Evolutionary conservation across 1,140 invertebrate species (phyloP).

Genomic region (Belonocnema kinseyi): DNA sequence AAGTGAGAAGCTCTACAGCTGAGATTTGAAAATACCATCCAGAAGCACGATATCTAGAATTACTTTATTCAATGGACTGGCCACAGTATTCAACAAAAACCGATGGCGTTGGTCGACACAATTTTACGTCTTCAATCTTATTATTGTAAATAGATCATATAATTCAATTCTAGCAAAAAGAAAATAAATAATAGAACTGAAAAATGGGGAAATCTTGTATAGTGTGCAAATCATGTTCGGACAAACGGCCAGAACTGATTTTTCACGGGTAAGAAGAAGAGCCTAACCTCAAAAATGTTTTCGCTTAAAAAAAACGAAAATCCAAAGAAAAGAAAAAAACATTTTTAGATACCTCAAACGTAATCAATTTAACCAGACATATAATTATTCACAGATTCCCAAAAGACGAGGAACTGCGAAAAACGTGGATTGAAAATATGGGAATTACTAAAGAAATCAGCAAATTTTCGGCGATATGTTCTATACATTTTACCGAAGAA

Average conservation of each 20-base stretch:
- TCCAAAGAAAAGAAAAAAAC: neutral
- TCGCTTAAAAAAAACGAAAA: neutral
- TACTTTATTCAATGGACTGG: neutral
- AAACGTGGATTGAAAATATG: slow-evolving; percentile 3
- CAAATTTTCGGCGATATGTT: neutral
- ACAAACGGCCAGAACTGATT: neutral
- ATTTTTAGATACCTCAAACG: too few relatives aligned
- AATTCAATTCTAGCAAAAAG: neutral
- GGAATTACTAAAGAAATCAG: neutral
- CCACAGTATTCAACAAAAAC: slow-evolving; percentile 8
- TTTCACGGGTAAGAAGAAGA: neutral
- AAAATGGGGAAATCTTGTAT: neutral
- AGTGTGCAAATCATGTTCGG: neutral
- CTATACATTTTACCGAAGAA: neutral
- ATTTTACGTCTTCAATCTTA: too few relatives aligned
- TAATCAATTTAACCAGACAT: too few relatives aligned
- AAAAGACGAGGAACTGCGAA: neutral
- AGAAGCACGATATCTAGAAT: too few relatives aligned
- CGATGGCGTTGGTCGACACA: neutral
- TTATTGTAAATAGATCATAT: neutral
- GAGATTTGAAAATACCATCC: too few relatives aligned
- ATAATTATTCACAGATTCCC: neutral
- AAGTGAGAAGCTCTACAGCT: too few relatives aligned
- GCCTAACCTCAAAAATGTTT: slow-evolving; percentile 38
- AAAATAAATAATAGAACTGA: neutral